A percentile compares a stretch with the other conserved stretches of the same genome.
phyloP scores from a whole-genome alignment of 2,888 invertebrate species.

The Nemotelus pantherinus region DNA sequence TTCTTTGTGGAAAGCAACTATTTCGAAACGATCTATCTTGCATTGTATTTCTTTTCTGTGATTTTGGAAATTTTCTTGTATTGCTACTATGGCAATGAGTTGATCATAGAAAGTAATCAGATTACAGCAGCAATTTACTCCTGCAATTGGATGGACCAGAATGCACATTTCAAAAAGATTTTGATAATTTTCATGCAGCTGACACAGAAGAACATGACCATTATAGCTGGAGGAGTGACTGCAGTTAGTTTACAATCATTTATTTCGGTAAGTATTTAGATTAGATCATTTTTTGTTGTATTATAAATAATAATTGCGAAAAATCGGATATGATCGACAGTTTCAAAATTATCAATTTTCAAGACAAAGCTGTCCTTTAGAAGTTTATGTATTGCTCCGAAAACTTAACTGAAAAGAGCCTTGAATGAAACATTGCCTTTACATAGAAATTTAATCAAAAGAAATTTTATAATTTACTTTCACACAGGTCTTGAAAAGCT shows the following conservation, averaged over 20 bases:
- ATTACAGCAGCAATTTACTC: slow-evolving; percentile 67
- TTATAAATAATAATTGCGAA: not conserved
- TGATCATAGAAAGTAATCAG: slow-evolving; percentile 66
- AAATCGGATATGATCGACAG: too few relatives aligned
- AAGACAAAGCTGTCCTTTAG: too few relatives aligned
- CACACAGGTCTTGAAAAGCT: slow-evolving; percentile 7
- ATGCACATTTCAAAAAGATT: slow-evolving; percentile 62
- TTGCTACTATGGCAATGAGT: slow-evolving; percentile 68
- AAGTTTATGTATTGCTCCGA: too few relatives aligned
- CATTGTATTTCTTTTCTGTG: slow-evolving; percentile 53
- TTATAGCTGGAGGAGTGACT: slow-evolving; percentile 68
- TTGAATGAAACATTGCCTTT: not conserved
- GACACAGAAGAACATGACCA: slow-evolving; percentile 66
- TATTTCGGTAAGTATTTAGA: slow-evolving; percentile 63
- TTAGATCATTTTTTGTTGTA: not conserved
- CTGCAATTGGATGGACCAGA: slow-evolving; percentile 69
- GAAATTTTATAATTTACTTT: not conserved
- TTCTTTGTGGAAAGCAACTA: not conserved
- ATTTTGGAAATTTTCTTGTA: slow-evolving; percentile 67
- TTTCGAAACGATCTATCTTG: not conserved
- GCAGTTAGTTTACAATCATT: slow-evolving; percentile 68
- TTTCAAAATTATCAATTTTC: too few relatives aligned
- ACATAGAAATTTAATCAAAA: too few relatives aligned
- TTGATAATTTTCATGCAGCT: slow-evolving; percentile 67
- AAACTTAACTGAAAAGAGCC: not conserved